Base-by-base conservation (phyloP, 2,797 vertebrate genomes). In the Lagodon rhomboides region DNA sequence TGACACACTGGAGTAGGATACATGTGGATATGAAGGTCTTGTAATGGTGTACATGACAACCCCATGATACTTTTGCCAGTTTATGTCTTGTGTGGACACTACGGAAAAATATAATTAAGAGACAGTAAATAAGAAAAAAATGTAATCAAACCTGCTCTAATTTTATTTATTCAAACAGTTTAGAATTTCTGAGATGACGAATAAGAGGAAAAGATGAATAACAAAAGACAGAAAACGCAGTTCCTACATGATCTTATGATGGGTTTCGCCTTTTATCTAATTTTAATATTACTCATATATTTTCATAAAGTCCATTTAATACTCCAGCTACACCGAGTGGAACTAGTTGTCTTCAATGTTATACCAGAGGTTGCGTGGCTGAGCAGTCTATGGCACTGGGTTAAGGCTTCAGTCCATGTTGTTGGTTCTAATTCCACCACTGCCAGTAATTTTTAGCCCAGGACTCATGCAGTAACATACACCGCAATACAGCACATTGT, bases 301-400 rank as follows among this genome's bases (percentile, higher is more conserved):
- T 12, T 10, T 13, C 12, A 3, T 13, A 3, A 43, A 43, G 13
- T 51, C 4, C 3, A 51, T 50, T 2, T n/a, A 12, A 20, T 12
- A 51, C 3, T 51, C 10, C 3, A 30, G 30, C 5, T 6, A 22
- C 12, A 22, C 10, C 11, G 4, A 22, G 3, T 12, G n/a, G 20
- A 22, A 51, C 3, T 4, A 5, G 11, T 11, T 22, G 20, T 22
- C 3, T 2, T 12, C 1, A 0, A 0, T 4, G 1, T 2, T 4
- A 34, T 34, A 34, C 2, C 20, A 38, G 0, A 4, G 65, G 62
- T 73, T 73, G 73, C 61, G 54, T 83, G 77, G 73, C 95, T 93
- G 94, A 96, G 95, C 91, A 93, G 95, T 96, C 95, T 95, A 96
- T 96, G 94, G 94, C 77, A 89, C 93, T 95, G 95, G 93, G 94